These are phyloP conservation scores for Gymnarchus niloticus DNA, from an alignment of 2,113 vertebrate genomes.

Conservation along the genomic window DNA sequence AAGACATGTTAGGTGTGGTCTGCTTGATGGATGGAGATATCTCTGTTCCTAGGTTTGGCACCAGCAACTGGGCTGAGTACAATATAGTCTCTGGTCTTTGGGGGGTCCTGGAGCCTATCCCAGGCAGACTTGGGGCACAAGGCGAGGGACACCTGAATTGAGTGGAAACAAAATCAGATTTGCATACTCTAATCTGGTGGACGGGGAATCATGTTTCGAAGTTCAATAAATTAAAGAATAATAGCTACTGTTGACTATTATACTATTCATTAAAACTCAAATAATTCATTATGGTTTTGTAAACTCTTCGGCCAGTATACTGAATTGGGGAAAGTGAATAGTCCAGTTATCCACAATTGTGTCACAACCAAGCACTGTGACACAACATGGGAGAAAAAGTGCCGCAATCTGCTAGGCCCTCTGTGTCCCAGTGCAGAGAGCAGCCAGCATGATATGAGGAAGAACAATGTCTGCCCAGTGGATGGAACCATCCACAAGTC, in stretches of 20 bases:
- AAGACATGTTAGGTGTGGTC: background rate
- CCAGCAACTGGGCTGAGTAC: background rate
- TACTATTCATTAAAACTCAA: background rate
- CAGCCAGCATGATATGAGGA: too few relatives aligned
- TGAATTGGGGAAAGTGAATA: background rate
- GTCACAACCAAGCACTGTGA: background rate
- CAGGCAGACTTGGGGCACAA: too few relatives aligned
- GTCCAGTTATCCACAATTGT: background rate
- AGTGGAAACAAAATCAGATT: too few relatives aligned
- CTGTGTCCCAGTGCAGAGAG: background rate
- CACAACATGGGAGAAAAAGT: background rate
- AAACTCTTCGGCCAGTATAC: background rate
- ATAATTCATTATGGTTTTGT: background rate
- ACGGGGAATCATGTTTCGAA: too few relatives aligned
- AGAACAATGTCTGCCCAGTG: background rate
- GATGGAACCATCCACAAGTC: background rate
- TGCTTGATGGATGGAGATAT: background rate
- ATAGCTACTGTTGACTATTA: too few relatives aligned
- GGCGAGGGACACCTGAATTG: too few relatives aligned
- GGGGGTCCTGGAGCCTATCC: too few relatives aligned
- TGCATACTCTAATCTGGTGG: too few relatives aligned
- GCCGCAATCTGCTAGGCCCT: background rate
- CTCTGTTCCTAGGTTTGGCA: background rate
- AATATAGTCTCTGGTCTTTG: background rate
- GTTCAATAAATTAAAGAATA: too few relatives aligned